Percentiles rank a stretch among this genome's conserved stretches.
These are phyloP conservation scores for Dendrocincla tyrannina DNA, from an alignment of 2,797 vertebrate genomes.

Conservation along the genomic window DNA sequence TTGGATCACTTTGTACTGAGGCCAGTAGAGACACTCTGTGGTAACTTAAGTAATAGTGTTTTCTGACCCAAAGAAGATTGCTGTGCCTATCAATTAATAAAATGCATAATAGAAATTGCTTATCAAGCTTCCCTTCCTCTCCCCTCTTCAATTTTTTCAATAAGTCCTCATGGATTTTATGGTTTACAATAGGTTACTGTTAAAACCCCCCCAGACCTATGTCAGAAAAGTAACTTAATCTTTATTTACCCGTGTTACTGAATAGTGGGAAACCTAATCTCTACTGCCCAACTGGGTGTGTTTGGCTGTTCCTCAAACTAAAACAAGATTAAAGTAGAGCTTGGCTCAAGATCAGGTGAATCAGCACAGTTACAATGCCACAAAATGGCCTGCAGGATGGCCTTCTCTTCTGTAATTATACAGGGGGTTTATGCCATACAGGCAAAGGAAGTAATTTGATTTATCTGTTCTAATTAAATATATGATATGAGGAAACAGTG, in stretches of 20 bases:
- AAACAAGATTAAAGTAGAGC: conserved; percentile 49
- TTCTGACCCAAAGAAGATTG: not conserved
- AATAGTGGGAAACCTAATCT: not conserved
- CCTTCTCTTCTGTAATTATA: conserved; percentile 46
- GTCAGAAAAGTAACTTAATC: not conserved
- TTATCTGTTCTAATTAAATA: conserved; percentile 46
- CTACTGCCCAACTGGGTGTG: conserved; percentile 24
- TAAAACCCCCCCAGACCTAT: rapidly evolving
- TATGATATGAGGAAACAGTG: conserved; percentile 8
- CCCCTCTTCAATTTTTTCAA: not conserved
- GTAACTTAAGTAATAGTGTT: not conserved
- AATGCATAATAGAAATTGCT: not conserved
- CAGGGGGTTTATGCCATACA: not conserved
- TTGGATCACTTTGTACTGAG: not conserved
- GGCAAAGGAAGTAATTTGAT: conserved; percentile 56
- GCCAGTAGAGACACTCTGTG: not conserved
- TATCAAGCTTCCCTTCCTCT: not conserved
- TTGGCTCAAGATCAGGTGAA: conserved; percentile 61
- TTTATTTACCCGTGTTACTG: not conserved
- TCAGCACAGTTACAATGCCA: conserved; percentile 35
- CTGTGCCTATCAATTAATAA: not conserved
- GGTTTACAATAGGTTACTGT: not conserved
- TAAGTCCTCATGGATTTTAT: not conserved
- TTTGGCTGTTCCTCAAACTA: conserved; percentile 48
- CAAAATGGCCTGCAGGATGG: conserved; percentile 41